Evolutionary conservation across 1,140 invertebrate species (phyloP), one percentile per base, ranked within the genome.

Genomic region (Myzus persicae): DNA sequence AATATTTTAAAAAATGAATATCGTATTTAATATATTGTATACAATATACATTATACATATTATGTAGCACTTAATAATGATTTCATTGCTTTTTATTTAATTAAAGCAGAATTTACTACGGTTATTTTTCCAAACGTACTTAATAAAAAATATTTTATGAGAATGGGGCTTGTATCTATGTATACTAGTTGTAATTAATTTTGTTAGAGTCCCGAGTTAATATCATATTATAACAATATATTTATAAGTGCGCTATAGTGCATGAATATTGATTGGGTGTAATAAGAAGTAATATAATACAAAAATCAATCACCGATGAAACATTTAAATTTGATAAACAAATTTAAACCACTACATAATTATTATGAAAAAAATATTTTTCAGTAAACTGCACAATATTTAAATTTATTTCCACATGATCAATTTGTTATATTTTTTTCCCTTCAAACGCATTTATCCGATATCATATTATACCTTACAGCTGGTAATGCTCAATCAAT

Each of bases 401-500:
- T 76, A 76, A 76, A 76, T 76, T 76, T 18, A 36, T 76, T 76
- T 76, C n/a, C 59, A 76, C n/a, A 76, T 76, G 59, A 76, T 76
- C 11, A 76, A 76, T 76, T 76, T 76, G 26, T 67, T 67, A 67
- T 54, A n/a, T 76, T 76, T 76, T 76, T 67, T 5, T 11, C 31
- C n/a, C 14, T 76, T 76, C n/a, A 76, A 76, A 76, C 59, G 31
- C 59, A 76, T 82, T 82, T 82, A 82, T 20, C 76, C n/a, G 76
- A 82, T 82, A 82, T 38, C 76, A 82, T 82, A 38, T 82, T 82
- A 82, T 38, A 82, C 76, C 36, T 82, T 82, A 38, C 76, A 76
- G 31, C 59, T n/a, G 14, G 59, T 76, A 76, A 84, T 44, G 5
- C 42, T 44, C 40, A 26, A 87, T 87, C 40, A 44, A 88, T 46